Evolutionary conservation across 2,888 invertebrate genomes (phyloP), one percentile per base, ranked within the genome.

Genomic region (Rhogogaster chlorosoma): DNA sequence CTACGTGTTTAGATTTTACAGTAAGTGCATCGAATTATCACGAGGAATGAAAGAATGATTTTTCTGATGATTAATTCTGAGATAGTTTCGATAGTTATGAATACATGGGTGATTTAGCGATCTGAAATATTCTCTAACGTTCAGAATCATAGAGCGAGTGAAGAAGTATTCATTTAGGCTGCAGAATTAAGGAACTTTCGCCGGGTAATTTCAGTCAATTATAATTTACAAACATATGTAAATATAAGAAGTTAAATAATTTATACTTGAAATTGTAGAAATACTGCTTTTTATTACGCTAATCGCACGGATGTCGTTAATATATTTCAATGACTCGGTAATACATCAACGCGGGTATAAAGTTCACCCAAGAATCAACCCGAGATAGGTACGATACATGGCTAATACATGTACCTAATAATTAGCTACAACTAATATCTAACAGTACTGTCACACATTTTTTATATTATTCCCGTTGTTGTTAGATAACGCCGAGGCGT

Each of bases 401-500:
- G 7, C 49, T 49, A 49, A 10, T 9, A 49, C 38, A 3, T 38
- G 22, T 64, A 38, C 36, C 7, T 9, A n/a, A 42, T 71, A 71
- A 42, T 5, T 73, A 42, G 73, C 73, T 42, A 42, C 38, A 36
- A 71, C 42, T 73, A 42, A 73, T 73, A 22, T 38, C 73, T 73
- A 42, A 73, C 73, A 73, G 73, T 73, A 73, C 73, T 22, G 42
- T 73, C 42, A n/a, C 5, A 26, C 22, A 42, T 42, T 73, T 73
- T 73, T 73, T 73, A 29, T 9, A 18, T 73, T 15, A 38, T 61
- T 61, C 36, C 22, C 18, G 12, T 15, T 9, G 57, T 78, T n/a
- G 26, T 7, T 36, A 36, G 36, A 61, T 18, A 36, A 32, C 26
- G 57, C 45, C 61, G 38, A 7, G 9, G 22, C 61, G 61, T 80